Evolutionary conservation across 2,113 vertebrate species (phyloP), one percentile per base, ranked within the genome.

Genomic region (Phrynocephalus versicolor): DNA sequence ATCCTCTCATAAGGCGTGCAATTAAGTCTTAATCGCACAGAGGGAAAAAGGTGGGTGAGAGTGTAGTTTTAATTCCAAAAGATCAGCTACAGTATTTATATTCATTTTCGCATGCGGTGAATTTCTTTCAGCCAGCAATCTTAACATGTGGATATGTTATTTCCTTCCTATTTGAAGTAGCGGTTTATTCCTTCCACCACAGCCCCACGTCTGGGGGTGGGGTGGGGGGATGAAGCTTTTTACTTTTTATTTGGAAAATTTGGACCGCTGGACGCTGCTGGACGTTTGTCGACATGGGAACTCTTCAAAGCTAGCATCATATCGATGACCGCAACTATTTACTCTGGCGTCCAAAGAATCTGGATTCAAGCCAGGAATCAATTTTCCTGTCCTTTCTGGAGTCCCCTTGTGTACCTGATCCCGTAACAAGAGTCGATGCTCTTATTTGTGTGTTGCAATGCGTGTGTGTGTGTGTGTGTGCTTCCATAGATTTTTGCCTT

Each of bases 281-380:
- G 45, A 74, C 81, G 70, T 83, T 45, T 16, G 70, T 73, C 8
- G 45, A 0, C 12, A 8, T 19, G 37, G 33, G 67, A 41, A 91
- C 6, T 0, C 69, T 33, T 79, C 70, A 58, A 84, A 75, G 62
- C 76, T 79, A 74, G 77, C 0, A 1, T 58, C n/a, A 71, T 23
- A 1, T 2, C 0, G 33, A 25, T 12, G 2, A 1, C 2, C 84
- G 62, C 84, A 73, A 41, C 21, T 41, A 33, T 23, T 62, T 87
- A 67, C 70, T 27, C 25, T 33, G 57, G 80, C 55, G 18, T 16
- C 7, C 85, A 39, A 0, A 0, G 76, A 41, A 23, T 13, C 79
- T 88, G 91, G 89, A 85, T 78, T 87, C 37, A 89, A 88, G 89
- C 92, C 89, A 89, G 87, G 67, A 88, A 71, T 76, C 12, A 62